Base-by-base conservation (phyloP, 2,113 vertebrate genomes). In the Lophotis ruficrista region DNA sequence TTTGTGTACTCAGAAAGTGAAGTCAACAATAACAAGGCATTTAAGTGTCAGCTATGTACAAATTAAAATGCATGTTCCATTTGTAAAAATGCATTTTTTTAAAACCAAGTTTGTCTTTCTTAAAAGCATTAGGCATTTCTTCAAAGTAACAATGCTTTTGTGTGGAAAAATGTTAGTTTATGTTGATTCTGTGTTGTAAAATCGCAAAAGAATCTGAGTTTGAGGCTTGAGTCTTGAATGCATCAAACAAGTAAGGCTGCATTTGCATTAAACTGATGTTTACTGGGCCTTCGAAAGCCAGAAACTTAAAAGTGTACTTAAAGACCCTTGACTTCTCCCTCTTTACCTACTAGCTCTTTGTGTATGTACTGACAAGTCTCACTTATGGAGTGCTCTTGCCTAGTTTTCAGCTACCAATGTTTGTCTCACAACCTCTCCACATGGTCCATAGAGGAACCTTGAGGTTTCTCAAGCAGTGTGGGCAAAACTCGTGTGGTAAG, bases 151-250 rank as follows among this genome's bases (percentile, higher is more conserved):
- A 69, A 21, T 31, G n/a, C 13, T 75, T 87, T 83, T 83, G 37
- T 90, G 35, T 78, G 37, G 37, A 73, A 87, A 75, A 95, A 79
- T 38, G 10, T 69, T 90, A 45, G 35, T 57, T 93, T 83, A 28
- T 75, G 25, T 65, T 93, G 54, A 20, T 38, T 86, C 31, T 33
- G 17, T 18, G 4, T 58, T 64, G 72, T 66, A 37, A 91, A 93
- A 91, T 48, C 48, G 57, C 79, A 83, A 66, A 80, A 33, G 43
- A 91, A 47, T 27, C 33, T 53, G 69, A 80, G 47, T 23, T 85
- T 64, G 31, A 71, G 19, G 51, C 27, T 82, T 64, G 31, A 71
- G 22, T 71, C 25, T 47, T 35, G 87, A 79, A 87, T 78, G 6
- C 30, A 43, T 48, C 22, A 38, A 28, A n/a, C 27, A 53, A 30